Base-by-base conservation (phyloP, 2,888 invertebrate species). In the Capitulum mitella region DNA sequence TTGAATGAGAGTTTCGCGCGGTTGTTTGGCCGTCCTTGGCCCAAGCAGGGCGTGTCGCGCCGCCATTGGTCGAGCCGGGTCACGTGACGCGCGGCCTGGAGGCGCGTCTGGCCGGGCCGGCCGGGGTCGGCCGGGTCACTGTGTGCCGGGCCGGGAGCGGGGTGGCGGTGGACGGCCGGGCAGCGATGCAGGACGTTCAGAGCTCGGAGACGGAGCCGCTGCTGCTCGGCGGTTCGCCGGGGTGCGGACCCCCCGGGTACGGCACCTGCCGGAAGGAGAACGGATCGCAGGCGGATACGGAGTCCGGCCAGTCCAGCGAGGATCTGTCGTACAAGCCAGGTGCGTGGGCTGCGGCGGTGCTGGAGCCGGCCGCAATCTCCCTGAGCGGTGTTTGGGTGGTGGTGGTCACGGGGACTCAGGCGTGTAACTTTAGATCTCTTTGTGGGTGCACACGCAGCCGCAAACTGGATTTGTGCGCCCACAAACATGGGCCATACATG, bases 211-310 rank as follows among this genome's bases (percentile, higher is more conserved):
- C 5, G 29, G 29, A 19, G 58, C 29, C 29, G 6, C 58, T 58
- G 58, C 29, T 58, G n/a, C 22, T 14, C n/a, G 29, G 29, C 29
- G 34, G 61, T n/a, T 6, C 29, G 32, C 46, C 14, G 0, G 78
- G 46, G n/a, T 14, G n/a, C 48, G 8, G 19, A 16, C 40, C 43
- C 43, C 12, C 43, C 43, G 43, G 43, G 22, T 32, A 79, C 79
- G 77, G 76, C 37, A 40, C 54, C 19, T 37, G 48, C n/a, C 43
- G n/a, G 6, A 32, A 78, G 29, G 77, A 74, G 32, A 29, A 58
- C 12, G 58, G 58, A 6, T n/a, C 58, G 29, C 58, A 58, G 58
- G 58, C n/a, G 2, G 58, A 58, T 0, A 22, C 51, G 3, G n/a
- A 58, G 29, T 29, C 58, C 29, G 58, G 58, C n/a, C n/a, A 6